Evolutionary conservation across 2,113 vertebrate genomes (phyloP), one percentile per base, ranked within the genome.

Genomic region (Mus spicilegus): DNA sequence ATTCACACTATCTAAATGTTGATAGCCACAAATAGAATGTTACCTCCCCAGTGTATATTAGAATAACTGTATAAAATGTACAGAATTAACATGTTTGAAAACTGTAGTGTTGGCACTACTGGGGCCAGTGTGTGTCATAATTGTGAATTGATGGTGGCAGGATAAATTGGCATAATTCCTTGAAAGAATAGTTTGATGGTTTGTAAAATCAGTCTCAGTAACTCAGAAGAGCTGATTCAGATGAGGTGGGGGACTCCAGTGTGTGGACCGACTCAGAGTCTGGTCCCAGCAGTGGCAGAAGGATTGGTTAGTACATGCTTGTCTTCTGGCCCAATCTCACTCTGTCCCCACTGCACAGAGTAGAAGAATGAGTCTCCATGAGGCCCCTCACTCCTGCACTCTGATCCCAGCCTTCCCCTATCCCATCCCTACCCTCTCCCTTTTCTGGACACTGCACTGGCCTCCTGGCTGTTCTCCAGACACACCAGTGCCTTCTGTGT

Each of bases 251-350:
- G 28, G 67, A 9, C 3, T 33, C 12, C 11, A 10, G n/a, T 28
- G 26, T 36, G 2, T 2, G 61, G 26, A 63, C 22, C 0, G 0
- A 4, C 78, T 70, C 22, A 2, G 10, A 0, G 1, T 42, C 28
- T 0, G 1, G 54, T 28, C 2, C 46, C 24, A 28, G 28, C 2
- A 5, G 54, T 0, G 2, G 4, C 78, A 4, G 0, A 12, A 39
- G 20, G 12, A 5, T 24, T 1, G 12, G 6, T 4, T 13, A 1
- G 3, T n/a, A 30, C 4, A 11, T 1, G 0, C 10, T 51, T 22
- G 7, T 51, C 56, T n/a, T 49, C n/a, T 2, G 6, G 36, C 4
- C 0, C 22, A 19, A 3, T 36, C 6, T 73, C 22, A 2, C 6
- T 14, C 2, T 54, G 7, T 36, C 3, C 7, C 69, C 46, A 17